Base-by-base conservation (phyloP, 2,888 invertebrate genomes). In the Brachyopa scutellaris region DNA sequence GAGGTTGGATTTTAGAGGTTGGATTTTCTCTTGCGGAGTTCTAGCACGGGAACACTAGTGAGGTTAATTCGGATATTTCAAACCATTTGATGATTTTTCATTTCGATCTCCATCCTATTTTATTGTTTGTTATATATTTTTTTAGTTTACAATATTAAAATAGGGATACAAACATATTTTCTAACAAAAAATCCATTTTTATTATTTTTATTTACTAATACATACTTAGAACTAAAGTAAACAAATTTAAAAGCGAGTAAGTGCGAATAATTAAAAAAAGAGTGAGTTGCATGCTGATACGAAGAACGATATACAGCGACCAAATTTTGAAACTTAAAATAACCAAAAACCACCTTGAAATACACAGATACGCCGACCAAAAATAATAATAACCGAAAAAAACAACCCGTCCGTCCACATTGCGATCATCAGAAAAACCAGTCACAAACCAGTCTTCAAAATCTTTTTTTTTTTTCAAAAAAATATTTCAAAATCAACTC, bases 261-360 rank as follows among this genome's bases (percentile, higher is more conserved):
- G 77, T 70, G 61, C 77, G 53, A 55, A 29, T 19, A 1, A 36
- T 45, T 45, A 45, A 49, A 17, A 9, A 33, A 55, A 70, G 77
- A 82, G 82, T 77, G 82, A 82, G 82, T 82, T 82, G 82, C 82
- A 82, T 82, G 82, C 82, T 72, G 82, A 66, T 82, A 82, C 82
- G 82, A 70, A 82, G 77, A 82, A 70, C 76, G 53, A 77, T 6
- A 26, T 70, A 82, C 82, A 82, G 82, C 82, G 66, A 77, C 82
- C 57, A 55, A 53, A 31, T 57, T 57, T 78, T 59, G 36, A 70
- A 62, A 21, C 47, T 69, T 74, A 80, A 31, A 29, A 26, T 21
- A 57, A 57, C 33, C 11, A 9, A 57, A 59, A 74, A 67, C 66
- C 61, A 67, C 26, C 67, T 62, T 57, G 23, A 59, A 64, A 47